Evolutionary conservation across 2,797 vertebrate genomes (phyloP).

Genomic region (Alosa sapidissima): DNA sequence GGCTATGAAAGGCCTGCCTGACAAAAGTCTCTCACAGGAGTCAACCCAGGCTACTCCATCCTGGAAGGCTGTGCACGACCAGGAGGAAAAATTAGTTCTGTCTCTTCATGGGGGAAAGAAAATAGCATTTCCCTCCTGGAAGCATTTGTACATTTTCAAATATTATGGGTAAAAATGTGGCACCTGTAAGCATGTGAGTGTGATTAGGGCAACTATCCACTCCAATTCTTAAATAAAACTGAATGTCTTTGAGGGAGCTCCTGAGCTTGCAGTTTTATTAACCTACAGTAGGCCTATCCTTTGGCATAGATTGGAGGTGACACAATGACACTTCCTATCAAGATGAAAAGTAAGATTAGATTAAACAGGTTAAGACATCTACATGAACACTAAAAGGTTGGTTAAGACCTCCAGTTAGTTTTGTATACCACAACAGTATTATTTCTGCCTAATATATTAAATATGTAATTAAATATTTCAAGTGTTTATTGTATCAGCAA

Average conservation of each 20-base stretch:
- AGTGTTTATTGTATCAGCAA: not conserved
- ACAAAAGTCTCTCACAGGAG: not conserved
- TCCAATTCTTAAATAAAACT: not conserved
- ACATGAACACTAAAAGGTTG: not conserved
- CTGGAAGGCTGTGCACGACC: not conserved
- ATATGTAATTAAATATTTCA: no score
- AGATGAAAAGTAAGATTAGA: not conserved
- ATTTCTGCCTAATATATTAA: not conserved
- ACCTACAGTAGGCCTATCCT: not conserved
- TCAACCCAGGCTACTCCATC: not conserved
- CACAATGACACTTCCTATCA: not conserved
- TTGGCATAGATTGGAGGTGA: not conserved
- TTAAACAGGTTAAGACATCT: not conserved
- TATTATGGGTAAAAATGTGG: not conserved
- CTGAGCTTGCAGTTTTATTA: not conserved
- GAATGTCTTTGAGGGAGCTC: not conserved
- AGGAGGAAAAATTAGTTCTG: not conserved
- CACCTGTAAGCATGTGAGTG: not conserved
- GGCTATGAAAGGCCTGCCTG: slow-evolving; percentile 3
- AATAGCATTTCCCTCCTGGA: not conserved
- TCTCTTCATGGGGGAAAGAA: not conserved
- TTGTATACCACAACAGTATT: not conserved
- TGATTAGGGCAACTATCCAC: no score
- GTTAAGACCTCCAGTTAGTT: not conserved
- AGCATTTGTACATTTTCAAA: not conserved